Evolutionary conservation across 1,140 invertebrate genomes (phyloP).

Genomic region (Bombus picipes): DNA sequence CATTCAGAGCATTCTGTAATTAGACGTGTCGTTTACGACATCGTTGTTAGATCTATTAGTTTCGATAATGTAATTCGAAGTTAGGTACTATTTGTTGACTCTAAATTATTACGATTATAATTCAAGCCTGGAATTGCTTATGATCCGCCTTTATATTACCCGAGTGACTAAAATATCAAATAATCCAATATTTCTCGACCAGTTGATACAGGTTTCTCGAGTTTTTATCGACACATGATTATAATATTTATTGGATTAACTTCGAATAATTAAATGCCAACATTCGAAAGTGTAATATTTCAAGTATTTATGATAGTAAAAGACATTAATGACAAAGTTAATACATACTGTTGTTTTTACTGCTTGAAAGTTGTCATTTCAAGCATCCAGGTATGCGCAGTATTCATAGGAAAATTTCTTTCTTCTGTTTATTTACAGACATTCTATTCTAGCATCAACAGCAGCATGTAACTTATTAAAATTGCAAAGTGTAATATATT

Average conservation of each 20-base stretch:
- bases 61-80: neutral
- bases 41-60: no score
- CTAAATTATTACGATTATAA: neutral
- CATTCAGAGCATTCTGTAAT: neutral
- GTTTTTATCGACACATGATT: neutral
- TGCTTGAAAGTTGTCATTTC: no score
- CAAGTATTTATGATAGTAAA: neutral
- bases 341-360: neutral
- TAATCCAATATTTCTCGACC: neutral
- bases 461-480: no score
- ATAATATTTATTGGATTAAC: neutral
- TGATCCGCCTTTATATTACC: neutral
- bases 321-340: neutral
- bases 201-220: neutral
- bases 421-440: no score
- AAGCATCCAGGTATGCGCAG: no score
- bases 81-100: neutral
- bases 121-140: neutral
- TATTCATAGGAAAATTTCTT: no score
- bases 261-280: neutral
- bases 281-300: neutral
- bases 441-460: no score
- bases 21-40: neutral
- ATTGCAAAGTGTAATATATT: no score
- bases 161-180: neutral